Conservation (phyloP, 2,888 invertebrate genomes). For the Nysson spinosus region DNA sequence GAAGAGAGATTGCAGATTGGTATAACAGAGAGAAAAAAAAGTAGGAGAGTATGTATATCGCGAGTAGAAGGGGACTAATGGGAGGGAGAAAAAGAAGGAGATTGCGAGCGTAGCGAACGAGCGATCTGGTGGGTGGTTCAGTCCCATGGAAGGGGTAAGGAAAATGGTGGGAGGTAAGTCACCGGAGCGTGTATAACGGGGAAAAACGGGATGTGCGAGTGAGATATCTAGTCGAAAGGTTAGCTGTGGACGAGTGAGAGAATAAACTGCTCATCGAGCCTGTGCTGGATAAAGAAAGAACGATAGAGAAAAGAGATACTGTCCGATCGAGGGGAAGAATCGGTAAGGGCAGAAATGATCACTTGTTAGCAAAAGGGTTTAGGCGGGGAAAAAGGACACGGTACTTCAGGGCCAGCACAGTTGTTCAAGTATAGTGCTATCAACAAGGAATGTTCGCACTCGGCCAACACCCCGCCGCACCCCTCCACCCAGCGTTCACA, state of each 20-base stretch:
- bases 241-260: conserved; percentile 23
- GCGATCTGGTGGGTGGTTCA: conserved; percentile 56
- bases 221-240: conserved; percentile 21
- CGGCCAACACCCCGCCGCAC: conserved; percentile 40
- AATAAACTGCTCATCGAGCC: conserved; percentile 36
- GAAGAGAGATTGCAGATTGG: conserved; percentile 6
- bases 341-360: conserved; percentile 44
- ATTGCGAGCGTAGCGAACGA: conserved; percentile 43
- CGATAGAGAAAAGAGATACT: conserved; percentile 27
- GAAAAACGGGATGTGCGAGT: conserved; percentile 18
- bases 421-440: conserved; percentile 29
- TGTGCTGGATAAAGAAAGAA: conserved; percentile 28
- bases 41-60: no score
- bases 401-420: conserved; percentile 45
- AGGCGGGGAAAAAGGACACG: conserved; percentile 50
- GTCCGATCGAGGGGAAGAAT: conserved; percentile 41
- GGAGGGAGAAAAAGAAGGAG: conserved; percentile 12
- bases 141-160: conserved; percentile 18
- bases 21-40: conserved; percentile 8
- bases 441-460: conserved; percentile 54
- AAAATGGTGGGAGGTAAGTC: conserved; percentile 25
- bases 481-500: background rate
- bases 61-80: background rate
- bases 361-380: conserved; percentile 36
- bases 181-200: conserved; percentile 13